Conservation (phyloP, 2,888 invertebrate species). For the Lochmaea crataegi region DNA sequence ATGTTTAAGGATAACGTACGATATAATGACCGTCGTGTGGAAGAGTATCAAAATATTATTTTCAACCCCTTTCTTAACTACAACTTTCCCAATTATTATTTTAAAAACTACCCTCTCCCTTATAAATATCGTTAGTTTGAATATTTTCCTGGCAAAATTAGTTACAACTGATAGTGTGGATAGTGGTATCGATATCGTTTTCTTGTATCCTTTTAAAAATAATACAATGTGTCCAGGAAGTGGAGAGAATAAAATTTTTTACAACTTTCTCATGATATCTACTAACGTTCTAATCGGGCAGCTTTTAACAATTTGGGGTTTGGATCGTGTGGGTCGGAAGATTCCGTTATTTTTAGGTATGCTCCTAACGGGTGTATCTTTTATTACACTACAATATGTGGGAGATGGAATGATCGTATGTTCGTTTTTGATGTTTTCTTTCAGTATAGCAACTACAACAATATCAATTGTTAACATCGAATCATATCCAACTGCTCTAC, state of each 20-base stretch:
- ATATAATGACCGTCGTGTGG: constrained; percentile 36
- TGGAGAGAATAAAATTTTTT: constrained; percentile 40
- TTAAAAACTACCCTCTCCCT: constrained; percentile 48
- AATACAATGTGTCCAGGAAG: constrained; percentile 37
- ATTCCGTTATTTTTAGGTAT: constrained; percentile 28
- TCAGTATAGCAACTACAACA: constrained; percentile 39
- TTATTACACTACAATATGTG: constrained; percentile 22
- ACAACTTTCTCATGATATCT: constrained; percentile 48
- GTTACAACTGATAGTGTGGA: constrained; percentile 8
- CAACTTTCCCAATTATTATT: constrained; percentile 45
- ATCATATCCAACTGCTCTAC: constrained; percentile 52
- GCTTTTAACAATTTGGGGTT: constrained; percentile 43
- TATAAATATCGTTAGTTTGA: constrained; percentile 43
- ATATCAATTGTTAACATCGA: constrained; percentile 51
- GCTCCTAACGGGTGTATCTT: constrained; percentile 31
- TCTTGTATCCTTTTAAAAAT: constrained; percentile 33
- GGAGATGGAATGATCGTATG: constrained; percentile 35
- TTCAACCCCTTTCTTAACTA: constrained; percentile 46
- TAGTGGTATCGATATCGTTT: constrained; percentile 35
- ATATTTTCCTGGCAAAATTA: constrained; percentile 45
- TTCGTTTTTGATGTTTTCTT: constrained; percentile 40
- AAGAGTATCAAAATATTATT: constrained; percentile 46
- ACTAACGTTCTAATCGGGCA: constrained; percentile 49
- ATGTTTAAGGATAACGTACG: constrained; percentile 23
- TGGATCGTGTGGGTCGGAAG: constrained; percentile 52